Evolutionary conservation across 92 coral and sea anemone species (phyloP).

Genomic region (Anthopleura xanthogrammica): DNA sequence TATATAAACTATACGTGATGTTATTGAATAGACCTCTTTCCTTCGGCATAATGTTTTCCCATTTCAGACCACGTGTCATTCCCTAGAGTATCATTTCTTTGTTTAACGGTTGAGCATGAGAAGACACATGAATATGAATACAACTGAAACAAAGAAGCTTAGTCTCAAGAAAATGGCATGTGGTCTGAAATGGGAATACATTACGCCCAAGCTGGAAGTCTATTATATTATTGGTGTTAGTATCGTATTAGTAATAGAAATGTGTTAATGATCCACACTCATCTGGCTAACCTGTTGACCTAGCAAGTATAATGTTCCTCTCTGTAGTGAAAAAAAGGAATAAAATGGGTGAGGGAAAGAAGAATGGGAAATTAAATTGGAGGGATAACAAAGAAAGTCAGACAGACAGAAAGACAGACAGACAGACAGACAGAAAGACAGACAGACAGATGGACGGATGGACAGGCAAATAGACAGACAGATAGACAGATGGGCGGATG

Average conservation of each 20-base stretch:
- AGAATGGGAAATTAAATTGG: not conserved
- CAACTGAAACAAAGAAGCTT: no score
- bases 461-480: no score
- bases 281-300: slow-evolving; percentile 40
- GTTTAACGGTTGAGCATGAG: no score
- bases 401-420: not conserved
- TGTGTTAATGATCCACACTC: not conserved
- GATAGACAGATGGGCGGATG: not conserved
- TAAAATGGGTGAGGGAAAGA: not conserved
- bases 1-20: not conserved
- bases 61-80: no score
- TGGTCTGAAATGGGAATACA: no score
- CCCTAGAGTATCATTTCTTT: no score
- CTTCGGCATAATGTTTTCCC: no score
- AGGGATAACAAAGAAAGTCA: not conserved
- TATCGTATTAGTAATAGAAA: not conserved
- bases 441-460: no score
- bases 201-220: no score
- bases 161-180: no score
- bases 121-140: no score
- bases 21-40: no score
- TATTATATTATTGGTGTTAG: not conserved
- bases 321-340: slow-evolving; percentile 30
- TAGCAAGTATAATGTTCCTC: slow-evolving; percentile 34
- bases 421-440: not conserved